Percentiles rank a stretch among this genome's conserved stretches.
phyloP scores from a whole-genome alignment of 2,797 vertebrate genomes.

The Gymnopithys bicolor region DNA sequence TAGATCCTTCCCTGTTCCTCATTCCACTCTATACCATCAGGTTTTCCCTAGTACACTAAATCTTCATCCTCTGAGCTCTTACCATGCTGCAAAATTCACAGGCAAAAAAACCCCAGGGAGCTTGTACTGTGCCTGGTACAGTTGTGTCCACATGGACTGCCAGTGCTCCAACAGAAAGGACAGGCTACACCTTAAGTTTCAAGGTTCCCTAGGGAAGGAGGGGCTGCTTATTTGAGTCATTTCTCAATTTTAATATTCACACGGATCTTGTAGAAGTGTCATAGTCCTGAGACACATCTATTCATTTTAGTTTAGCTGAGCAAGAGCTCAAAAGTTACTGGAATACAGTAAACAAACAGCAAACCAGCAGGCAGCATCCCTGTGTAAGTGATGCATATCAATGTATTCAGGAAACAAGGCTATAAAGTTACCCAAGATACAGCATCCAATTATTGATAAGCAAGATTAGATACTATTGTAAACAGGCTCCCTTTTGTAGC shows the following conservation, averaged over 20 bases:
- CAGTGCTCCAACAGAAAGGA: background rate
- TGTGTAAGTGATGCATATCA: background rate
- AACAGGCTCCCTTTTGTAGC: background rate
- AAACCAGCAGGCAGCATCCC: constrained; percentile 8
- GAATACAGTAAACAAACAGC: background rate
- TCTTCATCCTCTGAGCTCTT: background rate
- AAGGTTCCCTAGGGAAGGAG: background rate
- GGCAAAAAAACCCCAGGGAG: accelerated
- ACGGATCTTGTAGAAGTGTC: background rate
- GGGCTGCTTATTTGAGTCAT: background rate
- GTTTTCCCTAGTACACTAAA: background rate
- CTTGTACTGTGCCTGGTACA: background rate
- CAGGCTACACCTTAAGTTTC: background rate
- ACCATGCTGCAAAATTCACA: background rate
- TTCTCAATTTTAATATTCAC: background rate
- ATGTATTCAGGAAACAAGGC: background rate
- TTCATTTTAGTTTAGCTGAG: background rate
- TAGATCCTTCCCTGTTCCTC: background rate
- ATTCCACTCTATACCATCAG: background rate
- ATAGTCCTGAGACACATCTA: background rate
- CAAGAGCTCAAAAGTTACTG: background rate
- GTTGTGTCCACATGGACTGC: accelerated
- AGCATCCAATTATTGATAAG: background rate
- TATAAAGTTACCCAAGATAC: background rate
- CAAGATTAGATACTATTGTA: background rate